Evolutionary conservation across 1,140 invertebrate species (phyloP).

Genomic region (Bombus huntii): DNA sequence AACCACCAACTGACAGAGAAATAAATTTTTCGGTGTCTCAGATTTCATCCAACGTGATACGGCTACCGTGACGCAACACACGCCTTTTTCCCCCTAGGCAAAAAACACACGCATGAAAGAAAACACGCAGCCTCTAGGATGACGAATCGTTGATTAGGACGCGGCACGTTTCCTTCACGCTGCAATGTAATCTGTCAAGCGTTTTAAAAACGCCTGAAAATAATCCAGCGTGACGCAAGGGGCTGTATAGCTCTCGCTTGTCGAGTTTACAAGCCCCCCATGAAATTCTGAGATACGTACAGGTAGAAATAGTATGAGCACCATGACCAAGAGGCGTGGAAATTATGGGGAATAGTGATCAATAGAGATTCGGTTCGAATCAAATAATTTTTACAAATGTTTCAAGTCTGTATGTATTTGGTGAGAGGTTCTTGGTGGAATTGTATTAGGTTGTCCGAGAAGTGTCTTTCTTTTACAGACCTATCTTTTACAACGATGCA

Average conservation of each 20-base stretch:
- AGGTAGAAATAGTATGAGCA: constrained; percentile 15
- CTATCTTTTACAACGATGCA: no score
- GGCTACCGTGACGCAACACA: background rate
- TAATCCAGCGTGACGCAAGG: constrained; percentile 59
- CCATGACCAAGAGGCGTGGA: background rate
- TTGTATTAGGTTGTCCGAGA: background rate
- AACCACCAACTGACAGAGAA: background rate
- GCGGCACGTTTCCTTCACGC: constrained; percentile 18
- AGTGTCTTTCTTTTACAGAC: no score
- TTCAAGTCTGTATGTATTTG: background rate
- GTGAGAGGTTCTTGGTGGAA: background rate
- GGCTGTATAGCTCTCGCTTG: constrained; percentile 45
- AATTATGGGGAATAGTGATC: background rate
- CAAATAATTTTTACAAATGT: no score
- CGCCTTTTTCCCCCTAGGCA: no score
- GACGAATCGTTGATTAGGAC: constrained; percentile 24
- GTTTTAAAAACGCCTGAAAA: constrained; percentile 61
- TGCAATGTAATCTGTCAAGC: constrained; percentile 56
- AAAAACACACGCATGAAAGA: background rate
- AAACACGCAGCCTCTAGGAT: background rate
- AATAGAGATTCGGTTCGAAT: background rate
- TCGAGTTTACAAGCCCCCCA: background rate
- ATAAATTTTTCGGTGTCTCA: background rate
- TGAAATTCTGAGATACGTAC: constrained; percentile 6
- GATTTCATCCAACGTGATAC: background rate